A percentile compares a stretch with the other conserved stretches of the same genome.
Conservation (phyloP, 1,140 invertebrate genomes). For the Pogonomyrmex barbatus region DNA sequence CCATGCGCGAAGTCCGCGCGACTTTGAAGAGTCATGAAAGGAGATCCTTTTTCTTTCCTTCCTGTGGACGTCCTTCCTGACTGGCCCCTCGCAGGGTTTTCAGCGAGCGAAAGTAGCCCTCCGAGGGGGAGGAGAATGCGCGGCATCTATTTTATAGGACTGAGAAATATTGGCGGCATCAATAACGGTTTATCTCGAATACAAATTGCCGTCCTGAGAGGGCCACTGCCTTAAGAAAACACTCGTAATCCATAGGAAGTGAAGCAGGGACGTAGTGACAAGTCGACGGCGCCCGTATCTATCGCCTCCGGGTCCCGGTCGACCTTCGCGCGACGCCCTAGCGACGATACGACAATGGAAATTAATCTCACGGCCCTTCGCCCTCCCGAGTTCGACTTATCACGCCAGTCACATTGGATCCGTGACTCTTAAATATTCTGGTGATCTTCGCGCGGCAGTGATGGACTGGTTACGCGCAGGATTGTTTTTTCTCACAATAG, state of each 20-base stretch:
- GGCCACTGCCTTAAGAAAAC: slow-evolving; percentile 82
- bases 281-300: slow-evolving; percentile 76
- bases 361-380: slow-evolving; percentile 71
- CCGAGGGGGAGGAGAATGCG: slow-evolving; percentile 57
- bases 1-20: background rate
- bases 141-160: slow-evolving; percentile 82
- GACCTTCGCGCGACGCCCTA: slow-evolving; percentile 59
- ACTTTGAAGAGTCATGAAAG: slow-evolving; percentile 16
- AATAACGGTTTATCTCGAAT: slow-evolving; percentile 84
- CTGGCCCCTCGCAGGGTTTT: slow-evolving; percentile 48
- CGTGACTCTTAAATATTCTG: slow-evolving; percentile 41
- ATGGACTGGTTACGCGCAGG: background rate
- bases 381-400: slow-evolving; percentile 44
- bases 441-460: background rate
- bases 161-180: slow-evolving; percentile 83
- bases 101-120: slow-evolving; percentile 71
- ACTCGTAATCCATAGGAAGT: slow-evolving; percentile 83
- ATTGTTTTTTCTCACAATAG: slow-evolving; percentile 29
- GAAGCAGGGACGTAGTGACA: slow-evolving; percentile 79
- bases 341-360: slow-evolving; percentile 63
- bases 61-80: slow-evolving; percentile 1
- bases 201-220: slow-evolving; percentile 81
- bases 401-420: slow-evolving; percentile 2
- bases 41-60: slow-evolving; percentile 64
- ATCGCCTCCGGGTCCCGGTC: slow-evolving; percentile 68